Conservation (phyloP, 64 coral and sea anemone species). For the Orbicella faveolata region DNA sequence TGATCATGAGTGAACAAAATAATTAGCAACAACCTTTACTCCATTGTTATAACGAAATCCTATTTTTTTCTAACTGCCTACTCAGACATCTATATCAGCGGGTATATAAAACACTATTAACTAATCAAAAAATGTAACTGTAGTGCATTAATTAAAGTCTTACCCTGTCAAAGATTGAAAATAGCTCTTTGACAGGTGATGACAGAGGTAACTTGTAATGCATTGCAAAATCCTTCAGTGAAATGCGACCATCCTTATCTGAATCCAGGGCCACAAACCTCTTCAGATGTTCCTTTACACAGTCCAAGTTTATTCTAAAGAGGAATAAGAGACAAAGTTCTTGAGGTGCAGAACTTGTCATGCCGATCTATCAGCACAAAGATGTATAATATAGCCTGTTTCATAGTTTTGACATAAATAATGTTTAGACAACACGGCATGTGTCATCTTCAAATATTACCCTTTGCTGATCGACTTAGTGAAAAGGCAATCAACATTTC, state of each 20-base stretch:
- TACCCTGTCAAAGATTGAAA: conserved; percentile 55
- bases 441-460: too few relatives aligned
- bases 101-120: neutral
- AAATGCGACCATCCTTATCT: conserved; percentile 52
- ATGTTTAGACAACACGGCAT: too few relatives aligned
- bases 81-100: too few relatives aligned
- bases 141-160: neutral
- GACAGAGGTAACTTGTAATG: conserved; percentile 39
- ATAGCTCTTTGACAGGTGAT: conserved; percentile 21
- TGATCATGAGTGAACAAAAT: too few relatives aligned
- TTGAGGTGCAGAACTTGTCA: neutral
- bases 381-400: neutral
- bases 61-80: too few relatives aligned
- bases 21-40: too few relatives aligned
- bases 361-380: neutral
- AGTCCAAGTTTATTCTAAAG: conserved; percentile 49
- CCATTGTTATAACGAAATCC: too few relatives aligned
- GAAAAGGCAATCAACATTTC: neutral
- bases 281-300: conserved; percentile 45
- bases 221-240: conserved; percentile 46
- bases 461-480: neutral
- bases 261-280: conserved; percentile 35
- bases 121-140: neutral
- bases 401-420: neutral
- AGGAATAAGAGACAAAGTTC: neutral